Percentiles rank a stretch among this genome's conserved stretches.
Conservation (phyloP, 2,797 vertebrate species). For the Hemitrygon akajei region DNA sequence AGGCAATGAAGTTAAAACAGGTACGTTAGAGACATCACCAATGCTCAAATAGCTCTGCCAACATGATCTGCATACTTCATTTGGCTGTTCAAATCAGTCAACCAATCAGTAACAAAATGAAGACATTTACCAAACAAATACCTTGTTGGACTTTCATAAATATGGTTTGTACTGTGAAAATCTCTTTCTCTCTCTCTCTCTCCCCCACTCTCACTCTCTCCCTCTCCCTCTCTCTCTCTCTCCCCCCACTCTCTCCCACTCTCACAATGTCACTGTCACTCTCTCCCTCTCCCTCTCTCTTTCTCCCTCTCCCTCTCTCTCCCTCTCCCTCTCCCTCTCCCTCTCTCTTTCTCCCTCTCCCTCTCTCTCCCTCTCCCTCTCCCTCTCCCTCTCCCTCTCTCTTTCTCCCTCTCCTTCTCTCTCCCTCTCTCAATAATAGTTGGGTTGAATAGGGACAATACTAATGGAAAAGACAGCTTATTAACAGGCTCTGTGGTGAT, state of each 20-base stretch:
- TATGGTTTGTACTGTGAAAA: neutral
- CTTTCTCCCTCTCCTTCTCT: neutral
- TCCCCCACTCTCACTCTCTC: too few species aligned
- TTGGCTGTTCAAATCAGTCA: neutral
- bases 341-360: too few species aligned
- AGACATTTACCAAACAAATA: neutral
- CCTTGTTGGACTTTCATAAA: neutral
- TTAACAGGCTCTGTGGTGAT: neutral
- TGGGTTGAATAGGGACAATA: neutral
- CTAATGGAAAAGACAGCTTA: neutral
- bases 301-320: too few species aligned
- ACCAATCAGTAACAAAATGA: neutral
- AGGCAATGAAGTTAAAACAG: conserved; percentile 44
- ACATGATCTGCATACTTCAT: neutral
- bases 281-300: too few species aligned
- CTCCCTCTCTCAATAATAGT: neutral
- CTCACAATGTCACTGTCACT: neutral
- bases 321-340: too few species aligned
- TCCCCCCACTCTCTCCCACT: neutral
- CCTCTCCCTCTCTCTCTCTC: too few species aligned
- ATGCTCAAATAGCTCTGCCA: neutral
- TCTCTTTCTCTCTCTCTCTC: too few species aligned
- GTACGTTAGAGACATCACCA: neutral
- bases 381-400: too few species aligned
- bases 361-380: too few species aligned